phyloP scores from a whole-genome alignment of 2,113 vertebrate genomes.

The Lichenostomus cassidix region DNA sequence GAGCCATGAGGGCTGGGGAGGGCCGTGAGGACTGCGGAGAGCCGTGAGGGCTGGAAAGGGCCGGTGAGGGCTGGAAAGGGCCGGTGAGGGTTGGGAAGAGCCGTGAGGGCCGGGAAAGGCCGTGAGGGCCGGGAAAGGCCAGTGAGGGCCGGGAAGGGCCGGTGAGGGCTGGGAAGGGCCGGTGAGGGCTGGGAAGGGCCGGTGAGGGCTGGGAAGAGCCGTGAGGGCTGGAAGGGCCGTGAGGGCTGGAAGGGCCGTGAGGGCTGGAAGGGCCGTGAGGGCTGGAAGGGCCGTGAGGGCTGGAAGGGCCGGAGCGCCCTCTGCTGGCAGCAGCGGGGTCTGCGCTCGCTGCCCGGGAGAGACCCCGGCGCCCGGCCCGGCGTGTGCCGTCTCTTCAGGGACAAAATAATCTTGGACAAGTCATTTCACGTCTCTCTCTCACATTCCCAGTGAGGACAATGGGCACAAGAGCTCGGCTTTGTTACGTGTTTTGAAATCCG shows the following conservation, averaged over 20 bases:
- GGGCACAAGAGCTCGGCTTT: background rate
- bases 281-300: no score
- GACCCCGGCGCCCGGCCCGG: background rate
- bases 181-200: background rate
- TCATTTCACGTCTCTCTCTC: rapidly evolving
- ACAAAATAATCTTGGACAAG: rapidly evolving
- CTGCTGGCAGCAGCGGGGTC: background rate
- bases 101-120: no score
- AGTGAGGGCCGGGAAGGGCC: background rate
- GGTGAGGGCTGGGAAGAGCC: background rate
- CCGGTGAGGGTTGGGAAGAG: background rate
- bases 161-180: background rate
- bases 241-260: no score
- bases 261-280: no score
- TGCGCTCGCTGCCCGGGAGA: background rate
- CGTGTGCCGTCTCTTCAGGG: rapidly evolving
- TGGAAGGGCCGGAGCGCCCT: background rate
- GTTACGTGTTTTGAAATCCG: background rate
- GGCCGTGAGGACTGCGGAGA: background rate
- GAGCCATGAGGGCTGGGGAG: background rate
- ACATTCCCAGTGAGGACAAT: rapidly evolving
- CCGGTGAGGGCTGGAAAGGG: background rate
- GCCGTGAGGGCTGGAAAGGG: background rate
- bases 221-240: no score
- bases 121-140: no score